These are phyloP conservation scores for Gavia stellata DNA, from an alignment of 2,113 vertebrate genomes.

Conservation along the genomic window DNA sequence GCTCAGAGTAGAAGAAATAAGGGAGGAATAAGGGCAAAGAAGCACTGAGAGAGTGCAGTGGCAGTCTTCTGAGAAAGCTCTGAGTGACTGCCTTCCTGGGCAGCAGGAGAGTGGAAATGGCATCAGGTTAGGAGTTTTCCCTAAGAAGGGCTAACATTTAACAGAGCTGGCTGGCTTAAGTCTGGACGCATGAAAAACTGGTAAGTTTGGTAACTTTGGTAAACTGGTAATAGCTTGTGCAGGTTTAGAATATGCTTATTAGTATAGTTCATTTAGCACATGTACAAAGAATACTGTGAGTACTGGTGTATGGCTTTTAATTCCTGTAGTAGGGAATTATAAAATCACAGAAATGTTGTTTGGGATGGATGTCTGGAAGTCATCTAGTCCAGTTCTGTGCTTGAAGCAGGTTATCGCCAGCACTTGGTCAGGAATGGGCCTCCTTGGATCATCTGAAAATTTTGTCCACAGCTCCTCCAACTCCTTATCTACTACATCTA, in stretches of 20 bases:
- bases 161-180: background rate
- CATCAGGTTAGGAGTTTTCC: background rate
- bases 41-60: background rate
- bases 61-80: background rate
- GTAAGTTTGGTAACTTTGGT: too few relatives aligned
- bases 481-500: background rate
- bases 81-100: background rate
- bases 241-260: background rate
- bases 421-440: background rate
- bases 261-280: background rate
- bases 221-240: background rate
- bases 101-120: background rate
- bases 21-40: background rate
- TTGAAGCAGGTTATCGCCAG: background rate
- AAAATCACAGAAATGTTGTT: background rate
- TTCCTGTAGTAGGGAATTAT: background rate
- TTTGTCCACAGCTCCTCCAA: background rate
- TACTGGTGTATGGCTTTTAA: background rate
- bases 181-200: background rate
- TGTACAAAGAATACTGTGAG: background rate
- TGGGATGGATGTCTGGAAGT: background rate
- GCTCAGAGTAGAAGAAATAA: background rate
- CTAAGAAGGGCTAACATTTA: background rate
- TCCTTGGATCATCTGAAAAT: background rate
- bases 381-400: background rate